phyloP scores from a whole-genome alignment of 1,140 invertebrate species.

The Cylas formicarius region DNA sequence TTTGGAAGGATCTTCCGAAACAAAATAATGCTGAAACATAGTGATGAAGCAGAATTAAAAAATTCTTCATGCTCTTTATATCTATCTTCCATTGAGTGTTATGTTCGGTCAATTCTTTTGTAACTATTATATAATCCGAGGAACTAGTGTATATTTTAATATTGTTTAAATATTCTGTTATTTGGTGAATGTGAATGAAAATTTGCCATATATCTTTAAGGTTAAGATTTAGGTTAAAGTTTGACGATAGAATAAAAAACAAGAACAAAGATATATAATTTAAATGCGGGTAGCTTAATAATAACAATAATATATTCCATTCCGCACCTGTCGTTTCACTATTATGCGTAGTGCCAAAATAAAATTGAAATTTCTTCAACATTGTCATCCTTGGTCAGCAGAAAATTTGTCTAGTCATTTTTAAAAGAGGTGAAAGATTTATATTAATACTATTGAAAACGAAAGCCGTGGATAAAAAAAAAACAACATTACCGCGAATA shows the following conservation, averaged over 20 bases:
- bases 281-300: too few relatives aligned
- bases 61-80: slow-evolving; percentile 22
- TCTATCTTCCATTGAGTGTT: slow-evolving; percentile 21
- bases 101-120: slow-evolving; percentile 24
- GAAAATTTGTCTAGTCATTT: slow-evolving; percentile 26
- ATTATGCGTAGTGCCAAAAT: slow-evolving; percentile 24
- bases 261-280: too few relatives aligned
- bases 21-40: slow-evolving; percentile 25
- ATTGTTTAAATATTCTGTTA: too few relatives aligned
- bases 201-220: too few relatives aligned
- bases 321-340: slow-evolving; percentile 17
- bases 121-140: slow-evolving; percentile 14
- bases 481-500: too few relatives aligned
- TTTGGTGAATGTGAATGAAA: too few relatives aligned
- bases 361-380: slow-evolving; percentile 26
- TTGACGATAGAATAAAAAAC: too few relatives aligned
- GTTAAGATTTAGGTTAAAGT: too few relatives aligned
- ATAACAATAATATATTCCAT: too few relatives aligned
- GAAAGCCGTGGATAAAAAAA: slow-evolving; percentile 1
- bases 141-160: slow-evolving; percentile 17
- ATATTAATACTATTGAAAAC: slow-evolving; percentile 18
- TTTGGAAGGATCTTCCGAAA: too few relatives aligned
- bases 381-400: slow-evolving; percentile 26
- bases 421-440: slow-evolving; percentile 21
- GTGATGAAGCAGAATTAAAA: slow-evolving; percentile 28